Conservation (phyloP, 2,797 vertebrate genomes). For the Neomorphus geoffroyi region DNA sequence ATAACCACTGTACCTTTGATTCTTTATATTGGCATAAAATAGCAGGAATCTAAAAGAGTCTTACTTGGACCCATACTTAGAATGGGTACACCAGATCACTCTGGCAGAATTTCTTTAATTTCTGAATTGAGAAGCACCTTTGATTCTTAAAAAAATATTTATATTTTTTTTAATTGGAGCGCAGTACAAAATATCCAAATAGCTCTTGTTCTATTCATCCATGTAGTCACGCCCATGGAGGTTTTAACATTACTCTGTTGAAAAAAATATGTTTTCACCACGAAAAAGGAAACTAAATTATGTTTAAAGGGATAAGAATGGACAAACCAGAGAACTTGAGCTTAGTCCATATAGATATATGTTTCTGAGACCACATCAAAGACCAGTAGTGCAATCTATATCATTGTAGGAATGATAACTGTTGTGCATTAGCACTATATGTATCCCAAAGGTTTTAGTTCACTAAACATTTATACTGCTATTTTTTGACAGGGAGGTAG, state of each 20-base stretch:
- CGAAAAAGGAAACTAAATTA: not conserved
- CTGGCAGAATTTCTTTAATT: not conserved
- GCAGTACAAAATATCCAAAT: rapidly evolving
- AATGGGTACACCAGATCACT: not conserved
- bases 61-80: not conserved
- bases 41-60: not conserved
- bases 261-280: not conserved
- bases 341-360: rapidly evolving
- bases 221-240: not conserved
- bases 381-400: not conserved
- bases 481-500: not conserved
- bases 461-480: not conserved
- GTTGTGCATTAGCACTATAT: not conserved
- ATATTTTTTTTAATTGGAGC: not conserved
- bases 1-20: not conserved
- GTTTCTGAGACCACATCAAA: not conserved
- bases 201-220: not conserved
- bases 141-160: not conserved
- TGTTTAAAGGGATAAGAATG: not conserved
- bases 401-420: not conserved
- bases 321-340: not conserved
- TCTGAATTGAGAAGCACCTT: not conserved
- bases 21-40: not conserved
- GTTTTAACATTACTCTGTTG: not conserved
- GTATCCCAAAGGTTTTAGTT: not conserved